Conservation (phyloP, 35 echinoderm and acorn worm genomes). For the Strongylocentrotus purpuratus region DNA sequence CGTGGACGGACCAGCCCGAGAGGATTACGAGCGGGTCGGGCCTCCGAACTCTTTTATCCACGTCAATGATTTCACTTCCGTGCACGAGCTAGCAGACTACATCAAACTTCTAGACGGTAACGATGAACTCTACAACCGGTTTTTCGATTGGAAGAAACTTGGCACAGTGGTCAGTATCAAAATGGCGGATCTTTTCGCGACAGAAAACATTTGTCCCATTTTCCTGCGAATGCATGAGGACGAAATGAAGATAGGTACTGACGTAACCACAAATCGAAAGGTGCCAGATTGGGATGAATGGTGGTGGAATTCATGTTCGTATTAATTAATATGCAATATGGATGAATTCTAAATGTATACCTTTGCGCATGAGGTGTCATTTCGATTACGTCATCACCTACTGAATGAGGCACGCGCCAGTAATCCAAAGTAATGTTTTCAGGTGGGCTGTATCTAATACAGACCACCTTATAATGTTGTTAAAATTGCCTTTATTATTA, state of each 20-base stretch:
- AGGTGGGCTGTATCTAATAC: too few species aligned
- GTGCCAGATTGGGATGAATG: not conserved
- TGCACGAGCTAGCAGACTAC: conserved; percentile 56
- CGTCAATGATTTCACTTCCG: conserved; percentile 59
- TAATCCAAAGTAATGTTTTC: too few species aligned
- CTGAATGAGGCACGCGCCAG: too few species aligned
- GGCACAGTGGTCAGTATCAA: conserved; percentile 43
- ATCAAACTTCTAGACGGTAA: conserved; percentile 60
- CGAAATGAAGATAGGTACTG: not conserved
- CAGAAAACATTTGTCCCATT: conserved; percentile 1
- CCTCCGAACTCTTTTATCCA: conserved; percentile 80
- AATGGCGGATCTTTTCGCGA: not conserved
- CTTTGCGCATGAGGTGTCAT: too few species aligned
- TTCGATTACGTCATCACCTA: too few species aligned
- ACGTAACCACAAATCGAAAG: not conserved
- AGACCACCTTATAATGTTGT: too few species aligned
- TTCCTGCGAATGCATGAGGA: conserved; percentile 5
- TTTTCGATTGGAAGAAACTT: conserved; percentile 65
- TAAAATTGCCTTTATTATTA: too few species aligned
- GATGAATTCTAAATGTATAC: too few species aligned
- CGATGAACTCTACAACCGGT: conserved; percentile 54
- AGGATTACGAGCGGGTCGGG: conserved; percentile 52
- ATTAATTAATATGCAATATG: not conserved
- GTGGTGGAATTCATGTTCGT: not conserved
- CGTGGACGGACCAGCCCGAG: conserved; percentile 57